Evolutionary conservation across 2,888 invertebrate species (phyloP), one percentile per base, ranked within the genome.

Genomic region (Amaurobius ferox): DNA sequence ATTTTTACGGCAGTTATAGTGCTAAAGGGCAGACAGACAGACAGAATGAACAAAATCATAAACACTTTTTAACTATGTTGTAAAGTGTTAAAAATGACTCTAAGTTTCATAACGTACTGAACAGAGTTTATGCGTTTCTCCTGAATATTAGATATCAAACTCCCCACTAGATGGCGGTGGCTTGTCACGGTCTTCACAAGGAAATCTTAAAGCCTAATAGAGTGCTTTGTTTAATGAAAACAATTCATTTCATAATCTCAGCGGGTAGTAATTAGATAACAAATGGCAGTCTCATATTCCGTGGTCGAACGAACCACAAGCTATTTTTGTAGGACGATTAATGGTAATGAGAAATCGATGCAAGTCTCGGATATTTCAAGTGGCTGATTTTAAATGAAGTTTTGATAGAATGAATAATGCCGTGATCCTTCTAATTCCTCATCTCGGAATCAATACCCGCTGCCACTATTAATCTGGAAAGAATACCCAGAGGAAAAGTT

Each of bases 331-430:
- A 23, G 26, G 64, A 48, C 79, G 40, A 72, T 79, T 79, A 79
- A 79, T 66, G 72, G 28, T 79, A 72, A 79, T 79, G 79, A 72
- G 72, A 66, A 79, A 79, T 79, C 79, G 66, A 79, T 79, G 30
- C 32, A 29, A 29, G 44, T 44, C 48, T 26, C 28, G 35, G 48
- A 64, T 40, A 64, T 35, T 78, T 55, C 39, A n/a, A 70, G 64
- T 44, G 64, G 64, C 16, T 64, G n/a, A 66, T 79, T 79, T 64
- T 66, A 79, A 79, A 79, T 71, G 79, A 72, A 71, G 44, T 72
- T 79, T 72, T 72, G 66, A 79, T 72, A 30, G 79, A 79, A 23
- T 23, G 23, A 55, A 55, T 55, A 23, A 55, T 55, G 23, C 6
- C 11, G 44, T 2, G 44, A 44, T 44, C 13, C 44, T 7, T 44